Evolutionary conservation across 23 tunicate species (phyloP), one percentile per base, ranked within the genome.

Genomic region (Phallusia fumigata): DNA sequence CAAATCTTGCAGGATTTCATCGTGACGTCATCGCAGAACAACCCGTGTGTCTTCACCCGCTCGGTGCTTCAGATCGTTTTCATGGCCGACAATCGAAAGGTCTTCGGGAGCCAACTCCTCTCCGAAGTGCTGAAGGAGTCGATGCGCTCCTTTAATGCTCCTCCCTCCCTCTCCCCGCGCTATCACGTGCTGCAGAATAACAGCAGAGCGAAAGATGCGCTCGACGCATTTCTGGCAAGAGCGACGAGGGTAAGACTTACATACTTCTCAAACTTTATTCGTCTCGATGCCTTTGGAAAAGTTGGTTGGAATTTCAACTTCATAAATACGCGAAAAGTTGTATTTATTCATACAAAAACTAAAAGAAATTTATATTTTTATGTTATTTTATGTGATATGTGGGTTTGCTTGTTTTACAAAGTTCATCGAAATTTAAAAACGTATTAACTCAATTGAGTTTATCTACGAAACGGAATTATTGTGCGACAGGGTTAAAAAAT

Each of bases 41-140:
- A 64, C 2, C 93, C 98, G 45, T 89, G 93, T 65, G 94, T 94
- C 36, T 74, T 94, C 22, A 65, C 98, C 0, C 87, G 98, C 8
- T 94, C 98, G 16, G n/a, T 94, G 32, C 82, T 81, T 0, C 98
- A 94, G 53, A 79, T 94, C 53, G 64, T 87, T 0, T 89, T 85
- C 36, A 36, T 94, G 64, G 93, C 98, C 16, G 98, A 85, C 24
- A 85, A 88, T 45, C 83, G 79, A 19, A 64, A 82, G 18, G 84
- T 92, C 26, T 84, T 92, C 36, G 97, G 91, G 31, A 72, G 49
- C 45, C 86, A 80, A 73, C 78, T 64, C 26, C n/a, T 92, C 44
- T 69, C 76, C 19, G 97, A 92, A 19, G 79, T 85, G 31, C 31
- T 92, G n/a, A 83, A 80, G 65, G 98, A 94, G n/a, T 89, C 94